These are phyloP conservation scores for Aramus guarauna DNA, from an alignment of 2,113 vertebrate species.

Conservation along the genomic window DNA sequence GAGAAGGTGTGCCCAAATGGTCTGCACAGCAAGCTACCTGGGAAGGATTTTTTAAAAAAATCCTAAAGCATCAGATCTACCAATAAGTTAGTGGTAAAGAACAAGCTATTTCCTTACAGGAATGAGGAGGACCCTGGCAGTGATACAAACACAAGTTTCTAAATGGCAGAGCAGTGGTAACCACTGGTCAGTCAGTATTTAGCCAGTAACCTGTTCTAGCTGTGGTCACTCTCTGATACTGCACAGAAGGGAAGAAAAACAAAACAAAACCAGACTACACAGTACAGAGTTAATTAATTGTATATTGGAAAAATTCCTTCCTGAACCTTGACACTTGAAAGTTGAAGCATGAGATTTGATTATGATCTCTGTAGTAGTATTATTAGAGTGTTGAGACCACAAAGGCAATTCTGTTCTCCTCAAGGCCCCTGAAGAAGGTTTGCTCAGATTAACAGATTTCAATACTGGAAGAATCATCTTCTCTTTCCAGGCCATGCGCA, in stretches of 20 bases:
- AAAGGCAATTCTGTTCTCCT: slow-evolving; percentile 48
- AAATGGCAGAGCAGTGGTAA: background rate
- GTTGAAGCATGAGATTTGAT: background rate
- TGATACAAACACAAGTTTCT: background rate
- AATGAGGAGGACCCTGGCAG: background rate
- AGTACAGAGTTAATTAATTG: background rate
- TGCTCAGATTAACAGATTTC: slow-evolving; percentile 18
- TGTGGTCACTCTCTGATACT: background rate
- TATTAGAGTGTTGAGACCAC: background rate
- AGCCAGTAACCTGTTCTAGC: background rate
- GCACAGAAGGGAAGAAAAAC: background rate
- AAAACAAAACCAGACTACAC: background rate
- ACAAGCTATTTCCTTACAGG: background rate
- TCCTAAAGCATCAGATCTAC: background rate
- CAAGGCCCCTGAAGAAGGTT: background rate
- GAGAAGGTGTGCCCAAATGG: background rate
- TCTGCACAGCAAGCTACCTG: background rate
- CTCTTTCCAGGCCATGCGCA: background rate
- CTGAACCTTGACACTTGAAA: background rate
- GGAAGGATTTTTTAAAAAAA: background rate
- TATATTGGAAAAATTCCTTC: background rate
- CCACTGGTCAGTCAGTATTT: too few species aligned
- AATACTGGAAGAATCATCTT: background rate
- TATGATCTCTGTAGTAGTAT: slow-evolving; percentile 2
- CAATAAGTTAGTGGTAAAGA: background rate